Conservation (phyloP, 2,888 invertebrate species). For the Cistogaster globosa region DNA sequence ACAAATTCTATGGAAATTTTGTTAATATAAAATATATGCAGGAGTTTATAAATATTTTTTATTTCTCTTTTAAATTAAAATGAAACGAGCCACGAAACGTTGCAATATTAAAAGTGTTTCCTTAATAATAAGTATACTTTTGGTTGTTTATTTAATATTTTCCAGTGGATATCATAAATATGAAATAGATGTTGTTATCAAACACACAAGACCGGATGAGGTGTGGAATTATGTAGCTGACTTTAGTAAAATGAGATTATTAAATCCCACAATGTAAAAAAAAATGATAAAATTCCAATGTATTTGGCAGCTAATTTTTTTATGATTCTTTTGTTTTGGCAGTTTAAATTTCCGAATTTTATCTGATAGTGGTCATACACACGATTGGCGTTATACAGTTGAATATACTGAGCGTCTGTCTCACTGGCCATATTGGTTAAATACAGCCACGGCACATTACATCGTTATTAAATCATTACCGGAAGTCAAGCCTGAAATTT, state of each 20-base stretch:
- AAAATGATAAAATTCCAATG: background rate
- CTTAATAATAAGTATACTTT: slow-evolving; percentile 64
- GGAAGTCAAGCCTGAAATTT: slow-evolving; percentile 82
- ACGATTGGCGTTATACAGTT: slow-evolving; percentile 88
- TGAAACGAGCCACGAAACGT: slow-evolving; percentile 74
- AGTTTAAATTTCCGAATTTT: slow-evolving; percentile 86
- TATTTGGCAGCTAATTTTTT: slow-evolving; percentile 14
- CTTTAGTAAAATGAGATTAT: slow-evolving; percentile 88
- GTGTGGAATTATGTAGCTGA: slow-evolving; percentile 91
- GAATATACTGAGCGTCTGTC: slow-evolving; percentile 87
- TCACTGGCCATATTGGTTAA: slow-evolving; percentile 86
- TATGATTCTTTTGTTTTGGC: background rate
- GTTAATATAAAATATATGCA: background rate
- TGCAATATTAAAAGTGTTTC: slow-evolving; percentile 77
- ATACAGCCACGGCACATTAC: slow-evolving; percentile 85
- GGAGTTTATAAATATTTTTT: background rate
- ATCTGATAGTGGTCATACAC: slow-evolving; percentile 86
- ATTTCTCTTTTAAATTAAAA: slow-evolving; percentile 70
- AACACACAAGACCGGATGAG: slow-evolving; percentile 84
- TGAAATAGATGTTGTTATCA: slow-evolving; percentile 84
- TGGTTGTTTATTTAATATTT: slow-evolving; percentile 78
- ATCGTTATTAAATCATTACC: slow-evolving; percentile 84
- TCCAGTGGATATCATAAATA: slow-evolving; percentile 82
- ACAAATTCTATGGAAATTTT: background rate
- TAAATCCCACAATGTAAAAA: slow-evolving; percentile 88